A percentile compares a stretch with the other conserved stretches of the same genome.
Conservation (phyloP, 2,888 invertebrate genomes). For the Caradrina clavipalpis region DNA sequence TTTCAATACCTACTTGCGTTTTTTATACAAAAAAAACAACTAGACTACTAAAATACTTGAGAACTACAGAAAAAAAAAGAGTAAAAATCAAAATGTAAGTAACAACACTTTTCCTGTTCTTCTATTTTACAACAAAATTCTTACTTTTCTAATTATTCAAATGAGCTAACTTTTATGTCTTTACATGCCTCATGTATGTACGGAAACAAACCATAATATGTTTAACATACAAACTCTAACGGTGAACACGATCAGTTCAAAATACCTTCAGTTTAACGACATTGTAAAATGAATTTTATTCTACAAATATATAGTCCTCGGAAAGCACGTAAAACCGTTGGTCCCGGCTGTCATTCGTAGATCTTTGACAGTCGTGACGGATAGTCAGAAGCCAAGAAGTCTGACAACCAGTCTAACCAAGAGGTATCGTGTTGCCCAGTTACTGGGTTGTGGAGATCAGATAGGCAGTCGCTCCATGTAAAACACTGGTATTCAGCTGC, state of each 20-base stretch:
- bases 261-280: constrained; percentile 39
- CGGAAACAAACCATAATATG: constrained; percentile 24
- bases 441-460: no score
- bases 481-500: no score
- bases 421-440: no score
- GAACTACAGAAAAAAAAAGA: no score
- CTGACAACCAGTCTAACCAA: no score
- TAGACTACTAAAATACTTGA: constrained; percentile 3
- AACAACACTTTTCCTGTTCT: constrained; percentile 2
- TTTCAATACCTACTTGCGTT: no score
- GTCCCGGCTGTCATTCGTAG: no score
- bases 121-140: constrained; percentile 18
- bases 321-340: no score
- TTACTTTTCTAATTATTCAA: constrained; percentile 42
- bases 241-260: constrained; percentile 29
- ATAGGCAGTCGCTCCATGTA: no score
- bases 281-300: constrained; percentile 31
- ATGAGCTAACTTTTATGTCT: constrained; percentile 50
- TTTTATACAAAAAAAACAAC: background rate
- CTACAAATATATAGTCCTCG: no score
- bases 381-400: no score
- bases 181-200: constrained; percentile 13
- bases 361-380: no score
- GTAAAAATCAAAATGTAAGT: background rate
- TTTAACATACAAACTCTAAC: constrained; percentile 46